These are phyloP conservation scores for Labrus mixtus DNA, from an alignment of 2,113 vertebrate species.

Conservation along the genomic window DNA sequence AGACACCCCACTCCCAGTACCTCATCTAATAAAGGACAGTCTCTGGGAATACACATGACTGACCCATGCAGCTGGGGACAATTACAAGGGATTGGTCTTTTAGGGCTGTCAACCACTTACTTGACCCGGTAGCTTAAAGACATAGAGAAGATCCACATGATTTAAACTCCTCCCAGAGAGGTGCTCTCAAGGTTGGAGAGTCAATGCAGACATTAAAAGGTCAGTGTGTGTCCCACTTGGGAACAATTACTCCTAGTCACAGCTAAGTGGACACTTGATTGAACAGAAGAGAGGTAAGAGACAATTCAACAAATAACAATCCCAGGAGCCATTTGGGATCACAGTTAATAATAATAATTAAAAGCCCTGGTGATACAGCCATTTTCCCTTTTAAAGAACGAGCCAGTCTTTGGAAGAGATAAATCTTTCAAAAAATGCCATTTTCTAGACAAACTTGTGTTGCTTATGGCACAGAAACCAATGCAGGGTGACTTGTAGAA, in stretches of 20 bases:
- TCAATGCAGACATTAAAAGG: slow-evolving; percentile 98
- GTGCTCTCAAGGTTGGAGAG: slow-evolving; percentile 98
- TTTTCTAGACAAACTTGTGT: slow-evolving; percentile 77
- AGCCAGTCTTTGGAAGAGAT: slow-evolving; percentile 78
- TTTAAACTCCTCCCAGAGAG: slow-evolving; percentile 95
- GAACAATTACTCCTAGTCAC: slow-evolving; percentile 99
- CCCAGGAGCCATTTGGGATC: slow-evolving; percentile 99
- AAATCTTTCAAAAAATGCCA: slow-evolving; percentile 78
- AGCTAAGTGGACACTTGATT: slow-evolving; percentile 99
- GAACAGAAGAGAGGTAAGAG: slow-evolving; percentile 97
- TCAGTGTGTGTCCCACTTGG: slow-evolving; percentile 98
- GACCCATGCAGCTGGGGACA: slow-evolving; percentile 79
- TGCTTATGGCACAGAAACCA: slow-evolving; percentile 80
- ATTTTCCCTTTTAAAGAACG: slow-evolving; percentile 94
- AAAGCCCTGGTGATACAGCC: slow-evolving; percentile 98
- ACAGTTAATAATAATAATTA: slow-evolving; percentile 60
- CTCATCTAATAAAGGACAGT: slow-evolving; percentile 71
- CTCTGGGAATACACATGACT: slow-evolving; percentile 70
- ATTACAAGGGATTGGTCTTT: slow-evolving; percentile 85
- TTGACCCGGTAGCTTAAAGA: slow-evolving; percentile 88
- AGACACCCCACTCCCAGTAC: slow-evolving; percentile 66
- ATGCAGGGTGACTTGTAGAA: slow-evolving; percentile 81
- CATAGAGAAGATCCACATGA: slow-evolving; percentile 86
- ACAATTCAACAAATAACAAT: slow-evolving; percentile 99
- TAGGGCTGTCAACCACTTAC: slow-evolving; percentile 91